Evolutionary conservation across 1,140 invertebrate genomes (phyloP).

Genomic region (Ostrea edulis): DNA sequence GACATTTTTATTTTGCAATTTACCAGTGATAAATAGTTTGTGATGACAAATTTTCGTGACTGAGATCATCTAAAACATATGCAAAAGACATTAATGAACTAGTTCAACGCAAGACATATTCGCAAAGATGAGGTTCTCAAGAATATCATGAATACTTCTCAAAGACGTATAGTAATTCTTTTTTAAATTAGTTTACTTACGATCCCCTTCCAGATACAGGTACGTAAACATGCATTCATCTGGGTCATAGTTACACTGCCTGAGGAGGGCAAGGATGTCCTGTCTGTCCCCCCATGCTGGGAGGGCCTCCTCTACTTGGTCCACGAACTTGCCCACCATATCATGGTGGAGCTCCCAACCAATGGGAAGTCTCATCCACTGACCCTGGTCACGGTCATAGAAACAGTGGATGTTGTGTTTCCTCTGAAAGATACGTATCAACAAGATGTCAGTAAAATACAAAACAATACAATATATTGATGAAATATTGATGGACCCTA

Average conservation of each 20-base stretch:
- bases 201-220: conserved; percentile 71
- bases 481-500: no score
- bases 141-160: no score
- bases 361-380: conserved; percentile 76
- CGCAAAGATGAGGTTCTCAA: no score
- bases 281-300: conserved; percentile 75
- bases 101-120: no score
- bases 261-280: conserved; percentile 76
- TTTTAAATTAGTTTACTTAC: conserved; percentile 57
- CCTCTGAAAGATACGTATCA: conserved; percentile 66
- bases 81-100: no score
- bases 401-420: conserved; percentile 77
- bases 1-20: no score
- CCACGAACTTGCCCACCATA: conserved; percentile 71
- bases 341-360: conserved; percentile 77
- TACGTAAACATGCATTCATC: conserved; percentile 77
- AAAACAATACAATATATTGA: no score
- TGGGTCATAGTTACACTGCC: conserved; percentile 76
- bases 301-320: conserved; percentile 75
- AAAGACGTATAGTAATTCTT: no score
- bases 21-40: no score
- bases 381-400: conserved; percentile 71
- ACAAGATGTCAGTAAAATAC: no score
- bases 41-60: no score
- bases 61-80: no score